These are phyloP conservation scores for Pararge aegeria DNA, from an alignment of 1,140 invertebrate species.

Conservation along the genomic window DNA sequence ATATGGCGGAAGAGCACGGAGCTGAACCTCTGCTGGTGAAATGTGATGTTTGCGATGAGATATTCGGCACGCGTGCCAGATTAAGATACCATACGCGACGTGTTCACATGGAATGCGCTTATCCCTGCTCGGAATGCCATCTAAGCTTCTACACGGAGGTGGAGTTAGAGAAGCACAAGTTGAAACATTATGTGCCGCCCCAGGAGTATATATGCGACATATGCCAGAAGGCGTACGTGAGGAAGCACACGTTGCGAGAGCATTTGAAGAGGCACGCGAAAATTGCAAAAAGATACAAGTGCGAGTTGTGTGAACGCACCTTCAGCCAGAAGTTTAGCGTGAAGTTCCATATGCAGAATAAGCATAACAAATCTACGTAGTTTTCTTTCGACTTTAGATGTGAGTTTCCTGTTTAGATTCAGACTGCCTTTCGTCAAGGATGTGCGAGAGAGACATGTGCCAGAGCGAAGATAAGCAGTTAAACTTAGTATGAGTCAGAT, in stretches of 20 bases:
- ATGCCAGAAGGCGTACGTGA: conserved; percentile 27
- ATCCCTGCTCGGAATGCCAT: conserved; percentile 60
- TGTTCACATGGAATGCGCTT: conserved; percentile 54
- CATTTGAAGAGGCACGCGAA: conserved; percentile 31
- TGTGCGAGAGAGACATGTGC: too few relatives aligned
- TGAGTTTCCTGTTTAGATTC: too few relatives aligned
- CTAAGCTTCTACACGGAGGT: conserved; percentile 52
- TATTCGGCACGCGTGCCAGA: conserved; percentile 41
- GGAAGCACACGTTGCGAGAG: conserved; percentile 28
- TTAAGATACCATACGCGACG: conserved; percentile 39
- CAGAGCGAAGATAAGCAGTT: too few relatives aligned
- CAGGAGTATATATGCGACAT: conserved; percentile 25
- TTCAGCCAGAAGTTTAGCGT: neutral
- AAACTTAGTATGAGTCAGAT: too few relatives aligned
- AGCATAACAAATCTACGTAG: neutral
- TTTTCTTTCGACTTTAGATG: too few relatives aligned
- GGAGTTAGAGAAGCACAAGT: conserved; percentile 73
- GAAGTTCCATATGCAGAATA: neutral
- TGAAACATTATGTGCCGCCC: conserved; percentile 55
- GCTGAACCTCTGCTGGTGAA: conserved; percentile 42
- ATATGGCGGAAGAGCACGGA: conserved; percentile 21
- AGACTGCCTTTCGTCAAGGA: too few relatives aligned
- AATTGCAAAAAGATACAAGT: neutral
- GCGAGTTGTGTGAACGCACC: too few relatives aligned
- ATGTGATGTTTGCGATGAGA: conserved; percentile 57